Evolutionary conservation across 2,888 invertebrate genomes (phyloP).

Genomic region (Mellilla xanthometata): DNA sequence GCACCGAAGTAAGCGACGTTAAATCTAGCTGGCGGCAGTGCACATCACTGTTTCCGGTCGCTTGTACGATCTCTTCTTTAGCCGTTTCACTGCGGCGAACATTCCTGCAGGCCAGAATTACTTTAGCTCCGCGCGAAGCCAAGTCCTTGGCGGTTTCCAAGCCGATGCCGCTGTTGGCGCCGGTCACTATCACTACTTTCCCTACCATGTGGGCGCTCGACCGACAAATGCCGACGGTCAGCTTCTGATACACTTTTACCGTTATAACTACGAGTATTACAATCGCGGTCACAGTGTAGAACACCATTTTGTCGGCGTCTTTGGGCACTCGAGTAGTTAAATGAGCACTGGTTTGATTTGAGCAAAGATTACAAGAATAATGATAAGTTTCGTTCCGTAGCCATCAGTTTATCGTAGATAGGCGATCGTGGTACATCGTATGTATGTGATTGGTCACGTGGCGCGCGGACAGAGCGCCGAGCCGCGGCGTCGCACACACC

Average conservation of each 20-base stretch:
- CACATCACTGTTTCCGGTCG: slow-evolving; percentile 61
- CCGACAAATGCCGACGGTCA: slow-evolving; percentile 65
- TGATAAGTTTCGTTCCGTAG: slow-evolving; percentile 32
- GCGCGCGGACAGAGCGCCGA: background rate
- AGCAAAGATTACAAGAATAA: slow-evolving; percentile 30
- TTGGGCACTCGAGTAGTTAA: slow-evolving; percentile 8
- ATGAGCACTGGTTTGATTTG: slow-evolving; percentile 12
- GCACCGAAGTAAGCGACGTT: slow-evolving; percentile 70
- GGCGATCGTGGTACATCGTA: slow-evolving; percentile 23
- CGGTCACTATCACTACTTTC: slow-evolving; percentile 72
- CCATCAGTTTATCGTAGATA: slow-evolving; percentile 42
- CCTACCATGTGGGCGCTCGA: slow-evolving; percentile 73
- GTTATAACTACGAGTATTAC: slow-evolving; percentile 42
- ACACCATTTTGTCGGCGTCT: slow-evolving; percentile 40
- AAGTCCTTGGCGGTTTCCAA: slow-evolving; percentile 78
- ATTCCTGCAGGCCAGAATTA: slow-evolving; percentile 78
- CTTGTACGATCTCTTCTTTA: slow-evolving; percentile 59
- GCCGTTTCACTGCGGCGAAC: slow-evolving; percentile 60
- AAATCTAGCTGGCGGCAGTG: slow-evolving; percentile 66
- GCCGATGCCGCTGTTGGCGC: slow-evolving; percentile 78
- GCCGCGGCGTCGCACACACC: slow-evolving; percentile 9
- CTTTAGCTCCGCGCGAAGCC: slow-evolving; percentile 73
- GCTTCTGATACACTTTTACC: slow-evolving; percentile 66
- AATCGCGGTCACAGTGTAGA: slow-evolving; percentile 41
- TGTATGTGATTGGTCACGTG: slow-evolving; percentile 21